Evolutionary conservation across 2,888 invertebrate species (phyloP), one percentile per base, ranked within the genome.

Genomic region (Brachyopa scutellaris): DNA sequence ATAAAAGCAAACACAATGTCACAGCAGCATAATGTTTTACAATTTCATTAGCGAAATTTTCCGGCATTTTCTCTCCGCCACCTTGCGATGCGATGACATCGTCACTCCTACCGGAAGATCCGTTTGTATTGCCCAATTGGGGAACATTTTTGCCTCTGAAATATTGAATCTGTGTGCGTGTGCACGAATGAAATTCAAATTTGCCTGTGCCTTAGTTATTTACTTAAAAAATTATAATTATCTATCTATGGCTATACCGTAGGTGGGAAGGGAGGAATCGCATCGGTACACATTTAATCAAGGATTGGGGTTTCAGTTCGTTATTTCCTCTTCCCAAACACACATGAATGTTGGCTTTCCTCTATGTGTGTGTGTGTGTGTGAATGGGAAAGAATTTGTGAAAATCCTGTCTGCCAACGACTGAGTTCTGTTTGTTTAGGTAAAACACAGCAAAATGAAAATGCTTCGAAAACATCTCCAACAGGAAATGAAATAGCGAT

Each of bases 141-240:
- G 69, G 31, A 13, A 36, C 47, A 13, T 67, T 36, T 29, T 53
- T n/a, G 1, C 21, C 2, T 21, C 19, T n/a, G n/a, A n/a, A n/a
- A 0, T 36, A 0, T 8, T 38, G 15, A 8, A 8, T 51, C 1
- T 55, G 13, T 38, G 26, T 47, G 5, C 55, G 31, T 53, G 21
- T 9, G 40, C n/a, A 23, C n/a, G 55, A 55, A 55, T 53, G 42
- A 67, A 67, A 67, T 67, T 55, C 38, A 42, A 69, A 76, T n/a
- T n/a, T 64, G 80, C 23, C 69, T 74, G 62, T 80, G 42, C 57
- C 40, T 74, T 47, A 61, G 45, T 33, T 82, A 66, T 82, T 82
- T 82, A 53, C 66, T 82, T 72, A 72, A 82, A 82, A 82, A 82
- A 82, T 82, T 82, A 82, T 77, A 82, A 82, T 82, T 82, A 82